Evolutionary conservation across 2,113 vertebrate genomes (phyloP).

Genomic region (Hyaena hyaena): DNA sequence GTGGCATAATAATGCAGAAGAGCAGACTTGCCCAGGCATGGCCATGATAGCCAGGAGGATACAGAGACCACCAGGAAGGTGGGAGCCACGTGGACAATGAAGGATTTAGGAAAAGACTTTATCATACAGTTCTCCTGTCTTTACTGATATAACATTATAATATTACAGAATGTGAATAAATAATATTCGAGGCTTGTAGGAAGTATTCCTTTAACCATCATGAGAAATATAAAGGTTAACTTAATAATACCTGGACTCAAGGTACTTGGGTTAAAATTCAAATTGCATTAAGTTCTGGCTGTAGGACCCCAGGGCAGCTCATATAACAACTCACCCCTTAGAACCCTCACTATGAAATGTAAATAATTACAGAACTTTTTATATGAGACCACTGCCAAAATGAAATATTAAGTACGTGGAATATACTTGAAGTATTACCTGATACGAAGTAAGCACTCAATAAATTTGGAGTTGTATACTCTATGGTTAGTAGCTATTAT

Average conservation of each 20-base stretch:
- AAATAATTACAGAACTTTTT: neutral
- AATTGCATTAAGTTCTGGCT: neutral
- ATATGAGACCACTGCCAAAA: neutral
- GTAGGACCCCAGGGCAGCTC: neutral
- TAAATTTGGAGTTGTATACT: neutral
- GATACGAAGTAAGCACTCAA: neutral
- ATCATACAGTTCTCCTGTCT: neutral
- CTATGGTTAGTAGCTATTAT: conserved; percentile 1
- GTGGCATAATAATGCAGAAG: accelerated
- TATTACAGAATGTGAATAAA: neutral
- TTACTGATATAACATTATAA: neutral
- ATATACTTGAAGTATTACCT: neutral
- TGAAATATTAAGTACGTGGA: neutral
- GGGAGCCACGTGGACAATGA: too few relatives aligned
- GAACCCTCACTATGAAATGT: neutral
- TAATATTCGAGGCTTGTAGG: neutral
- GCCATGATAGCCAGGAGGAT: too few relatives aligned
- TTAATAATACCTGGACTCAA: neutral
- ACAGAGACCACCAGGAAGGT: neutral
- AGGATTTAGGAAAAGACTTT: neutral
- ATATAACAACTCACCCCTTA: neutral
- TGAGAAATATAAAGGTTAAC: neutral
- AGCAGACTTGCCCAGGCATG: neutral
- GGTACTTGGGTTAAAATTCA: neutral
- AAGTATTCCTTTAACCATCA: neutral